Conservation (phyloP, 2,797 vertebrate genomes). For the Alectoris magna region DNA sequence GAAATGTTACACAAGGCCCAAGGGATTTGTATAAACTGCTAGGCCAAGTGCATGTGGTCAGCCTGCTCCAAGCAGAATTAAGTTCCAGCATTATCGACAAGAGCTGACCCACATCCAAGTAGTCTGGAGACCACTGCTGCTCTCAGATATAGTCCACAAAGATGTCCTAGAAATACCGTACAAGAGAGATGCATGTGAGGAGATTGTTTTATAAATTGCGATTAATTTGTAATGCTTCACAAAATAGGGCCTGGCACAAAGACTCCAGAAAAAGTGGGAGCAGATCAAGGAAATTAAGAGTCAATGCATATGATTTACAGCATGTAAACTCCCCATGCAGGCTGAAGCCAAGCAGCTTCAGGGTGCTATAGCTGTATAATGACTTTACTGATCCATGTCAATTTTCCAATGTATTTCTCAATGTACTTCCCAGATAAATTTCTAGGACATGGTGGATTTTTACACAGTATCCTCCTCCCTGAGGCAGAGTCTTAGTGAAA, state of each 20-base stretch:
- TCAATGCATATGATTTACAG: background rate
- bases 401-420: background rate
- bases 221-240: background rate
- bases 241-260: background rate
- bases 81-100: background rate
- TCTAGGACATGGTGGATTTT: background rate
- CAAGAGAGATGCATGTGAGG: background rate
- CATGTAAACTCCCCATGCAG: fast-evolving
- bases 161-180: background rate
- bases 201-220: background rate
- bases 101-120: fast-evolving
- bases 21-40: background rate
- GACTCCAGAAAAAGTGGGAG: background rate
- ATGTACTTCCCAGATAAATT: background rate
- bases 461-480: background rate
- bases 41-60: background rate
- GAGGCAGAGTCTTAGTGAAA: background rate
- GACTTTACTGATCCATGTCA: background rate
- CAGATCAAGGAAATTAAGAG: background rate
- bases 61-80: background rate
- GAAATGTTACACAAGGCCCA: fast-evolving
- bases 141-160: background rate
- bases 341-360: background rate
- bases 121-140: background rate
- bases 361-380: background rate